phyloP scores from a whole-genome alignment of 2,888 invertebrate genomes.

The Euclidia mi region DNA sequence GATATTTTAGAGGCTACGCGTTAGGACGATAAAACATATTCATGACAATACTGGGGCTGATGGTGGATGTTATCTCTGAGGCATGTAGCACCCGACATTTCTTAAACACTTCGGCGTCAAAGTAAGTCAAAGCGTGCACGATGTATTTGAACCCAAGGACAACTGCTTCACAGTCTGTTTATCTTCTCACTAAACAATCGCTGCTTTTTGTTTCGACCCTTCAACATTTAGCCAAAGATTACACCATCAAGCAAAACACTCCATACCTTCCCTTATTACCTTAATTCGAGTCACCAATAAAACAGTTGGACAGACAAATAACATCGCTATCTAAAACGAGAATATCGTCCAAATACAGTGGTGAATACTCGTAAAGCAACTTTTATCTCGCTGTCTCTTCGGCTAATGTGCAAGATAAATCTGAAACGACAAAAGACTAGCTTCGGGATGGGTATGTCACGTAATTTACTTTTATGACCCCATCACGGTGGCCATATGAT shows the following conservation, averaged over 20 bases:
- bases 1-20: too few species aligned
- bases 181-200: too few species aligned
- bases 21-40: too few species aligned
- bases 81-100: too few species aligned
- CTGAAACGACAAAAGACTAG: conserved; percentile 59
- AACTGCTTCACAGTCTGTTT: too few species aligned
- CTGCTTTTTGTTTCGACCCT: too few species aligned
- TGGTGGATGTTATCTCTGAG: too few species aligned
- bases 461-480: conserved; percentile 59
- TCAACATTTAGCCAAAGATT: conserved; percentile 4
- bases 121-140: too few species aligned
- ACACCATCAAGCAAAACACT: conserved; percentile 12
- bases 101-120: too few species aligned
- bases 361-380: conserved; percentile 55
- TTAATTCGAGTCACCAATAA: conserved; percentile 43
- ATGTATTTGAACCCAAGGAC: too few species aligned
- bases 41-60: too few species aligned
- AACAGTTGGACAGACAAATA: conserved; percentile 46
- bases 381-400: conserved; percentile 58
- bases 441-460: conserved; percentile 49
- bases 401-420: conserved; percentile 57
- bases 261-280: conserved; percentile 38
- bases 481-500: conserved; percentile 54
- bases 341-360: conserved; percentile 56
- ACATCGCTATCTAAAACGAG: conserved; percentile 44